A percentile compares a stretch with the other conserved stretches of the same genome.
Evolutionary conservation across 64 coral and sea anemone species (phyloP).

Genomic region (Dendronephthya gigantea): DNA sequence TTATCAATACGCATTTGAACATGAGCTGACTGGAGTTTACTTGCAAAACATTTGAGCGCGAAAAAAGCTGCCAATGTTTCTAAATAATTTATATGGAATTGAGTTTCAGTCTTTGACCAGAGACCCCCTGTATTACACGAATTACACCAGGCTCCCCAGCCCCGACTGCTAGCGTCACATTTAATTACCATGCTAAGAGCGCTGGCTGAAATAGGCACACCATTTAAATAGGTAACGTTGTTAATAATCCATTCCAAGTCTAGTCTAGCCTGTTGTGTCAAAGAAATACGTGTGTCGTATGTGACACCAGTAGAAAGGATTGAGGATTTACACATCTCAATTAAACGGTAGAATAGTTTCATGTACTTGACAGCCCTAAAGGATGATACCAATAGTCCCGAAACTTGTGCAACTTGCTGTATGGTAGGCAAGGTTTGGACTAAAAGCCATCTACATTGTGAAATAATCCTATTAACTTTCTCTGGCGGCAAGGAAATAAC

Average conservation of each 20-base stretch:
- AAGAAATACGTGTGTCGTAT: background rate
- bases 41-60: background rate
- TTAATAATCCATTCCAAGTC: background rate
- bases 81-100: background rate
- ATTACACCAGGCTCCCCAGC: background rate
- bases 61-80: background rate
- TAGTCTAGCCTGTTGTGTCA: background rate
- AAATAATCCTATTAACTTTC: no score
- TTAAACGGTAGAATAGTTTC: constrained; percentile 5
- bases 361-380: constrained; percentile 17
- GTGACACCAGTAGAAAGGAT: background rate
- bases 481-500: no score
- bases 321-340: background rate
- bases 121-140: background rate
- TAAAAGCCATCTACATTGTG: no score
- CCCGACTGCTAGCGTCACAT: background rate
- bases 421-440: background rate
- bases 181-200: background rate
- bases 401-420: background rate
- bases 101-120: background rate
- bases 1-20: background rate
- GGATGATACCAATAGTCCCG: constrained; percentile 1
- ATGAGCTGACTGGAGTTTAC: background rate
- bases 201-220: background rate
- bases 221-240: background rate